A percentile compares a stretch with the other conserved stretches of the same genome.
Evolutionary conservation across 2,797 vertebrate species (phyloP).

Genomic region (Huso huso): DNA sequence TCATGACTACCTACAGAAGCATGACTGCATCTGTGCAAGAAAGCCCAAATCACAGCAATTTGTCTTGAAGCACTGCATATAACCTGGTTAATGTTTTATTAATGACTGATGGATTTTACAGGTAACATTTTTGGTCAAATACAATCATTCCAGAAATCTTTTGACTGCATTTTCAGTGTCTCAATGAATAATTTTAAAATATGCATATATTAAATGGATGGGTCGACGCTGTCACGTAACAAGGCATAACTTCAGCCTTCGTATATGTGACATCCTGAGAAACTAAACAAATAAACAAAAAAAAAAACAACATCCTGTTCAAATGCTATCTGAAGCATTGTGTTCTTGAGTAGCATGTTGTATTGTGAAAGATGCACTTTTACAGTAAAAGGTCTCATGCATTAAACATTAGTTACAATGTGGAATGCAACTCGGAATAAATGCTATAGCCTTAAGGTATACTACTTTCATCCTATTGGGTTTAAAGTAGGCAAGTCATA

Average conservation of each 20-base stretch:
- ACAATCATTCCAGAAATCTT: background rate
- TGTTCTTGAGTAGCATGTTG: background rate
- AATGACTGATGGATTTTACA: conserved; percentile 1
- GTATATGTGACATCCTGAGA: background rate
- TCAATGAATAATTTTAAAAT: conserved; percentile 1
- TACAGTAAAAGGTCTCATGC: too few relatives aligned
- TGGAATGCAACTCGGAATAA: too few relatives aligned
- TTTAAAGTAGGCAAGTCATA: too few relatives aligned
- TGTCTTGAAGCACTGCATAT: too few relatives aligned
- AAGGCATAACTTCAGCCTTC: background rate
- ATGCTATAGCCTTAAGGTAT: too few relatives aligned
- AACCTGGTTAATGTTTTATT: background rate
- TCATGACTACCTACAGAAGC: too few relatives aligned
- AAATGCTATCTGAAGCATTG: background rate
- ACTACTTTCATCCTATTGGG: too few relatives aligned
- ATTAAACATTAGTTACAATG: too few relatives aligned
- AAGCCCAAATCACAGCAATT: too few relatives aligned
- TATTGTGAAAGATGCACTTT: background rate
- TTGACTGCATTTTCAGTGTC: background rate
- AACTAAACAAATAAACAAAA: too few relatives aligned
- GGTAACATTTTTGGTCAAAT: background rate
- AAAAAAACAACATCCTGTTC: background rate
- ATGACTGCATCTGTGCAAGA: too few relatives aligned
- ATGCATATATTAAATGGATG: background rate
- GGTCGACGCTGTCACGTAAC: too few relatives aligned